phyloP scores from a whole-genome alignment of 1,140 invertebrate genomes.

The Trichonephila inaurata region DNA sequence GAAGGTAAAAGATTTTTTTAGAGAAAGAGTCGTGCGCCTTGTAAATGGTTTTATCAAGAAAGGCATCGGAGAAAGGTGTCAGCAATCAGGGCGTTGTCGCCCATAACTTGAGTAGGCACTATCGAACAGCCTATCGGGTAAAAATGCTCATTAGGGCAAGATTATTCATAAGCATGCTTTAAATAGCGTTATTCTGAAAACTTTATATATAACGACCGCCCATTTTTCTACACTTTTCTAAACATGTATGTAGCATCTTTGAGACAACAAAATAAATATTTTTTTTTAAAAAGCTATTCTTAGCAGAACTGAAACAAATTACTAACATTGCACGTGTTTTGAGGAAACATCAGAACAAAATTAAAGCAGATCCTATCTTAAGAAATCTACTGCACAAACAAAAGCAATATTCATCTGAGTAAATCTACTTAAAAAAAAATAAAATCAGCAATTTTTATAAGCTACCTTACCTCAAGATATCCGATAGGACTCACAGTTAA shows the following conservation, averaged over 20 bases:
- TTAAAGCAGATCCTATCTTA: no score
- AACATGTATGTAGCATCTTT: neutral
- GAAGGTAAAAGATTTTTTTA: no score
- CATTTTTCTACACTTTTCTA: neutral
- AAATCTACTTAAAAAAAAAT: no score
- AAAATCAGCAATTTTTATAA: no score
- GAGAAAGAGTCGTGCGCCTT: neutral
- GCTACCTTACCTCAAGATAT: no score
- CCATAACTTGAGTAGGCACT: neutral
- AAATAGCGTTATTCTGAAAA: neutral
- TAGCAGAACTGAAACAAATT: no score
- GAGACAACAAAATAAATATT: neutral
- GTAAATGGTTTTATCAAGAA: neutral
- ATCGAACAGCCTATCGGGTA: neutral
- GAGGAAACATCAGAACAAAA: no score
- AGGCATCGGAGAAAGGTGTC: neutral
- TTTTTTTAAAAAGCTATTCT: no score
- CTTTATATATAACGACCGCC: neutral
- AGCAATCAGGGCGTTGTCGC: constrained; percentile 12
- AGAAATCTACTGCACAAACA: no score
- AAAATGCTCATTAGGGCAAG: neutral
- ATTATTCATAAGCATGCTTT: constrained; percentile 25
- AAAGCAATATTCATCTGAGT: no score
- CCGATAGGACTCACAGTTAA: no score
- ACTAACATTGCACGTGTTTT: no score